phyloP scores from a whole-genome alignment of 2,113 vertebrate species.

The Hassar affinis region DNA sequence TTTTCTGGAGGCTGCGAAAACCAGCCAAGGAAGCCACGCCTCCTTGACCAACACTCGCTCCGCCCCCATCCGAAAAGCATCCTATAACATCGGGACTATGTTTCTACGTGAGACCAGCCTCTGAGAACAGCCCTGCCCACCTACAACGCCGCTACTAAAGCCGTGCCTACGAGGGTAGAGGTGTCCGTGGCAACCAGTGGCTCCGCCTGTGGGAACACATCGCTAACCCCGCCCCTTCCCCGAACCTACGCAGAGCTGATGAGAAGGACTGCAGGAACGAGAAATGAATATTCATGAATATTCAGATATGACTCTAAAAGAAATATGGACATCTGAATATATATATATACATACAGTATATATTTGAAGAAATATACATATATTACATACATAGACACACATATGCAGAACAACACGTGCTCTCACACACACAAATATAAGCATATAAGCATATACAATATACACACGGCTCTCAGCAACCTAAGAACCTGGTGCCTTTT shows the following conservation, averaged over 20 bases:
- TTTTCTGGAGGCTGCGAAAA: slow-evolving; percentile 91
- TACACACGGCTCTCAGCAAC: slow-evolving; percentile 3
- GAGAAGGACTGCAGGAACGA: slow-evolving; percentile 5
- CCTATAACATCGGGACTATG: slow-evolving; percentile 99
- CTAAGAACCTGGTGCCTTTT: slow-evolving; percentile 15
- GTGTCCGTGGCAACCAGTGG: slow-evolving; percentile 42
- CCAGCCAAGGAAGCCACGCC: slow-evolving; percentile 75
- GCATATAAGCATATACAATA: slow-evolving; percentile 1
- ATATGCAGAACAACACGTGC: neutral
- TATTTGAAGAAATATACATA: slow-evolving; percentile 40
- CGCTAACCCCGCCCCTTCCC: neutral
- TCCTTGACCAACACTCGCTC: slow-evolving; percentile 77
- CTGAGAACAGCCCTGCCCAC: slow-evolving; percentile 68
- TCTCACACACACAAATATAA: neutral
- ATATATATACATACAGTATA: slow-evolving; percentile 43
- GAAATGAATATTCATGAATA: slow-evolving; percentile 41
- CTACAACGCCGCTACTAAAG: neutral
- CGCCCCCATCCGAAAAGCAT: slow-evolving; percentile 89
- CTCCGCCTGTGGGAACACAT: slow-evolving; percentile 32
- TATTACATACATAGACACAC: slow-evolving; percentile 1
- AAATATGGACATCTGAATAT: slow-evolving; percentile 43
- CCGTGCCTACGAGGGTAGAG: slow-evolving; percentile 38
- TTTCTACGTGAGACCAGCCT: slow-evolving; percentile 97
- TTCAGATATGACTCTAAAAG: slow-evolving; percentile 34
- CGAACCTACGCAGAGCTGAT: neutral